Evolutionary conservation across 2,888 invertebrate genomes (phyloP), one percentile per base, ranked within the genome.

Genomic region (Eilema caniola): DNA sequence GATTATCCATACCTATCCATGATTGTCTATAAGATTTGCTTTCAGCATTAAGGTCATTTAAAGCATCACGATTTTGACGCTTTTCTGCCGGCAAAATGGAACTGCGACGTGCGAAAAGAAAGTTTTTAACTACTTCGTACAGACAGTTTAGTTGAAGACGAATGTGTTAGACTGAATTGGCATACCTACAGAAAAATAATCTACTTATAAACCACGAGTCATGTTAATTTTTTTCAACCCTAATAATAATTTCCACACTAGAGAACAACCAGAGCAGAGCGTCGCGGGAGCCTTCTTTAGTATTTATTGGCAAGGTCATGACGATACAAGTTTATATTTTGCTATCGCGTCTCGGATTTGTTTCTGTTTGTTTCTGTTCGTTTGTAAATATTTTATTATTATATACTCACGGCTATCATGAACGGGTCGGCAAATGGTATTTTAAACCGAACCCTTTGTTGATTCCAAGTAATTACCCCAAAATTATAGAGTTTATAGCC

Each of bases 1-100:
- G 56, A 56, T 63, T 60, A 62, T 31, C 24, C 37, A 28, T 67
- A n/a, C n/a, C n/a, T n/a, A 67, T 37, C 61, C 28, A 53, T 60
- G 60, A 60, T 60, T 28, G 28, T 28, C 20, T 14, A 62, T 31
- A 41, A 65, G 53, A 65, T 53, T 64, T 56, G 53, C 53, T 16
- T 57, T 33, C 10, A 66, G 47, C 25, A 20, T 11, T 24, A 41
- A 37, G 47, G 47, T 20, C 47, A 47, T 12, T 2, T 11, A 28
- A 20, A 47, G 25, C 28, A n/a, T 28, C 20, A 28, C 5, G 47
- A 25, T 53, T 53, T 47, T 47, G 47, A 16, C 5, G 47, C 47
- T 47, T 47, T 53, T 59, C 25, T 14, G 57, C 24, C 14, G 25
- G 23, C 11, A 25, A 59, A 59, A 59, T 31, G 31, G 31, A 61